phyloP scores from a whole-genome alignment of 2,113 vertebrate genomes.

The Speoplatyrhinus poulsoni region DNA sequence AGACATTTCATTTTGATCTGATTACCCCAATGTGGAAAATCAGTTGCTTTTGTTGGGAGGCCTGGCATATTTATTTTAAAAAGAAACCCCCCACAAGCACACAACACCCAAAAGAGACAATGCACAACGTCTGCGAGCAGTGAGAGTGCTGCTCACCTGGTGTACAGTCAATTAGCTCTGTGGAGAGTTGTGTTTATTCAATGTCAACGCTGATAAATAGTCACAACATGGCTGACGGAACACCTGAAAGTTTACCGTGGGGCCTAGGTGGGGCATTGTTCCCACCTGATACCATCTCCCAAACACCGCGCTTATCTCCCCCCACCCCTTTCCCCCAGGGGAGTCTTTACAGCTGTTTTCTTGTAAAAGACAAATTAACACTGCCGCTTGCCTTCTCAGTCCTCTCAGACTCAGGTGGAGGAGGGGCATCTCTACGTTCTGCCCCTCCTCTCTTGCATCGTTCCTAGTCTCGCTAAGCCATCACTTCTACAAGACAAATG shows the following conservation, averaged over 20 bases:
- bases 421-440: background rate
- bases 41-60: constrained; percentile 65
- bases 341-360: constrained; percentile 72
- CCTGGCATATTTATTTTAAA: background rate
- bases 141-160: constrained; percentile 50
- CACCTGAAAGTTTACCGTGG: constrained; percentile 59
- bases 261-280: constrained; percentile 63
- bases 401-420: constrained; percentile 22
- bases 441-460: too few species aligned
- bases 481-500: too few species aligned
- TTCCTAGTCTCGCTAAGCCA: too few species aligned
- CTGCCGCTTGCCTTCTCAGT: constrained; percentile 32
- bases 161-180: constrained; percentile 64
- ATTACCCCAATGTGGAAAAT: constrained; percentile 62
- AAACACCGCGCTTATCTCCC: constrained; percentile 59
- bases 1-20: constrained; percentile 57
- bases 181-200: constrained; percentile 57
- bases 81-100: constrained; percentile 23
- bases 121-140: constrained; percentile 15
- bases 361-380: constrained; percentile 72
- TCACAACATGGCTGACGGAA: constrained; percentile 48
- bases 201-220: constrained; percentile 68
- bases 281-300: constrained; percentile 70
- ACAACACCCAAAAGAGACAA: constrained; percentile 31
- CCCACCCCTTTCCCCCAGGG: constrained; percentile 4